Evolutionary conservation across 2,888 invertebrate species (phyloP).

Genomic region (Tachina grossa): DNA sequence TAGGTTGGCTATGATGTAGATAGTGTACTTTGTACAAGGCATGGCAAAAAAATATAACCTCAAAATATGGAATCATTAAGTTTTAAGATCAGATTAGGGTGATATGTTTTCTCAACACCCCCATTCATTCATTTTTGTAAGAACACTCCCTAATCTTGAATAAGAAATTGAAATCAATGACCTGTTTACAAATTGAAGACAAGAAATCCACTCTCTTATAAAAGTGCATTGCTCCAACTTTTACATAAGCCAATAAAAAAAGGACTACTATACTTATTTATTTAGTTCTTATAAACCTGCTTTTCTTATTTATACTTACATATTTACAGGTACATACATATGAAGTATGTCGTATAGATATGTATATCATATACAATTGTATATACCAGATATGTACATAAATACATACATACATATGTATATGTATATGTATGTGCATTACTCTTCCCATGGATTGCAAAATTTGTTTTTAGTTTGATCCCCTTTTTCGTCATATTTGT

Average conservation of each 20-base stretch:
- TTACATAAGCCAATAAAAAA: conserved; percentile 5
- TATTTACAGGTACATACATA: too few species aligned
- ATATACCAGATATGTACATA: background rate
- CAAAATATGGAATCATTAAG: background rate
- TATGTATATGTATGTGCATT: background rate
- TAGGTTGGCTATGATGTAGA: conserved; percentile 40
- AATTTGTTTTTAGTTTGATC: background rate
- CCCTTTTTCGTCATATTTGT: conserved; percentile 18
- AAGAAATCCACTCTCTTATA: background rate
- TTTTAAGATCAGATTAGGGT: background rate
- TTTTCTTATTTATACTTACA: background rate
- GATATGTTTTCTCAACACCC: conserved; percentile 23
- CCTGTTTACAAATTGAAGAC: conserved; percentile 55
- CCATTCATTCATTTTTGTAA: background rate
- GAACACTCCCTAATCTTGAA: conserved; percentile 6
- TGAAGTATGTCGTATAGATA: too few species aligned
- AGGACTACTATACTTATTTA: conserved; percentile 3
- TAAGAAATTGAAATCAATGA: conserved; percentile 60
- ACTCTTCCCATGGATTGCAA: conserved; percentile 9
- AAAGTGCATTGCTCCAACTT: conserved; percentile 41
- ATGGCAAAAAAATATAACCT: conserved; percentile 49
- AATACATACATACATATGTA: background rate
- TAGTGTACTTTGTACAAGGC: conserved; percentile 25
- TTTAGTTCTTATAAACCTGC: background rate
- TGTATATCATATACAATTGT: background rate